Evolutionary conservation across 2,888 invertebrate species (phyloP), one percentile per base, ranked within the genome.

Genomic region (Agrotis puta): DNA sequence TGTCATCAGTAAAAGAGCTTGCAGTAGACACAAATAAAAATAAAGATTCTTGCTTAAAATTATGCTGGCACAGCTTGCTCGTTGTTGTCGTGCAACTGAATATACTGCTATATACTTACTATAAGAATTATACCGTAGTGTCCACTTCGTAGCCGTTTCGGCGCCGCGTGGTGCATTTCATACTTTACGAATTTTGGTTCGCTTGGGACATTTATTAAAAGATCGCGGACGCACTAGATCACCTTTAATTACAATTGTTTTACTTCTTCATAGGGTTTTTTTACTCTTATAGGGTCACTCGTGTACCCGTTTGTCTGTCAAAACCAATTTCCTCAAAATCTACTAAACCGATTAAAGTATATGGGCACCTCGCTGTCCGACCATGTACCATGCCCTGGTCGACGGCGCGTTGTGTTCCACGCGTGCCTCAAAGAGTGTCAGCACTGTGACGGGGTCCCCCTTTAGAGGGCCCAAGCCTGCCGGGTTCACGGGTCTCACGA

Each of bases 31-130:
- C 59, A 24, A 61, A 47, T 33, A 56, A 54, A 53, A 33, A 54
- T 56, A 18, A 57, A 63, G 67, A 61, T 61, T 74, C 70, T 59
- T 78, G 63, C 27, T 64, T 69, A 76, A 75, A 85, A 79, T 64
- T 69, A 64, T 82, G 79, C 86, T 89, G 84, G 84, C 87, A 86
- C 85, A 81, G 84, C 74, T 83, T 81, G 64, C 70, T 73, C 66
- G 66, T 82, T 85, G 85, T 85, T 74, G 73, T 73, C 64, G 39
- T 70, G 78, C 66, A 73, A 79, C 81, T 74, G 70, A 74, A 79
- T 74, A 22, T 58, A 77, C 22, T 50, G 20, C n/a, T 2, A 24
- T 22, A n/a, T 63, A 51, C 63, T 24, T 48, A 74, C 59, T 72
- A 39, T 66, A 62, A 82, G 77, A 85, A 66, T 83, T 83, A 80